Evolutionary conservation across 1,140 invertebrate species (phyloP).

Genomic region (Melipona quadrifasciata): DNA sequence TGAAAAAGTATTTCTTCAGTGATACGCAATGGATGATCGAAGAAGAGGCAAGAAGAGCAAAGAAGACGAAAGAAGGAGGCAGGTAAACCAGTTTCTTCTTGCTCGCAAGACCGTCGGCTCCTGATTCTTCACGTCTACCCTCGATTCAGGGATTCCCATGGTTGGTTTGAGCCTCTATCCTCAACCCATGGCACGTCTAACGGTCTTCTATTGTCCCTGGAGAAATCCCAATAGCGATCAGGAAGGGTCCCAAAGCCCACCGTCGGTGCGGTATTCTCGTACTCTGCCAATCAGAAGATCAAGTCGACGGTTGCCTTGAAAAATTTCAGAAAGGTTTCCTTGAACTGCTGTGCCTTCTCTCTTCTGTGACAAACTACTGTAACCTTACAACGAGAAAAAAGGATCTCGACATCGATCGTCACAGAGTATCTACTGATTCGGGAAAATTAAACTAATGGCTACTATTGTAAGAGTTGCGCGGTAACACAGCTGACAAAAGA

Average conservation of each 20-base stretch:
- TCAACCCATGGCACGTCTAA: constrained; percentile 53
- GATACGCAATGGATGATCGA: neutral
- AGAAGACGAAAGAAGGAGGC: constrained; percentile 56
- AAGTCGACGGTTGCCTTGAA: neutral
- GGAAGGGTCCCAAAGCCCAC: constrained; percentile 33
- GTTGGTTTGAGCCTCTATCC: constrained; percentile 46
- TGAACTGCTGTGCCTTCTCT: constrained; percentile 9
- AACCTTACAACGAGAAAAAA: neutral
- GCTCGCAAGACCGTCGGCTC: constrained; percentile 38
- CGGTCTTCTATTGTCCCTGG: constrained; percentile 61
- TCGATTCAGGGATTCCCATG: constrained; percentile 59
- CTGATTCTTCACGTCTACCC: constrained; percentile 52
- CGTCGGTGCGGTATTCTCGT: constrained; percentile 1
- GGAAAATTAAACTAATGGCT: constrained; percentile 44
- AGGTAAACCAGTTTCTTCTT: constrained; percentile 65
- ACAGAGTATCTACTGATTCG: neutral
- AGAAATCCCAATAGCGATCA: constrained; percentile 47
- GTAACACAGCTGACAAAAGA: neutral
- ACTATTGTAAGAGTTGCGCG: neutral
- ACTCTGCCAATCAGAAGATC: constrained; percentile 19
- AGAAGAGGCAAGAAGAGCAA: constrained; percentile 42
- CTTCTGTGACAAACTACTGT: constrained; percentile 25
- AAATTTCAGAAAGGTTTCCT: constrained; percentile 2
- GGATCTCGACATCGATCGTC: constrained; percentile 44
- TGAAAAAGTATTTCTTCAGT: neutral